These are phyloP conservation scores for Noctua pronuba DNA, from an alignment of 2,888 invertebrate genomes.

Conservation along the genomic window DNA sequence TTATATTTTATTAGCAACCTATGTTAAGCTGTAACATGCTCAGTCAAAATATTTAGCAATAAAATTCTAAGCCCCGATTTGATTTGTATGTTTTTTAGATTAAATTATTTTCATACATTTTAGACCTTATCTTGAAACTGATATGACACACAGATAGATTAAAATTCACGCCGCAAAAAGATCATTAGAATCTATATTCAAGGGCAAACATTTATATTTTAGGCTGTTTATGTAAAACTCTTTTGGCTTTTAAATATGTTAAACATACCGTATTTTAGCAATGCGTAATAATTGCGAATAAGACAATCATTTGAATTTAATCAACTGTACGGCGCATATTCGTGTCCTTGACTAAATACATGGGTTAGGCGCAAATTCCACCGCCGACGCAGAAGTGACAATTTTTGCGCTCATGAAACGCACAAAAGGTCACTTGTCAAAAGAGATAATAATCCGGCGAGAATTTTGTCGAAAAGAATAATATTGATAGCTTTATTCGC, in stretches of 20 bases:
- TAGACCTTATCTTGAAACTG: constrained; percentile 37
- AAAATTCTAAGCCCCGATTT: constrained; percentile 37
- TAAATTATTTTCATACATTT: constrained; percentile 21
- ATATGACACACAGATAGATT: constrained; percentile 39
- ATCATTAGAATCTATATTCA: constrained; percentile 15
- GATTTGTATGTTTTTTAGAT: constrained; percentile 34
- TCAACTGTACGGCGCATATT: not conserved
- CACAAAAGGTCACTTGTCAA: not conserved
- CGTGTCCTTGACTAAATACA: not conserved
- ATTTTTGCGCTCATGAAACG: not conserved
- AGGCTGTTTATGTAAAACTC: not conserved
- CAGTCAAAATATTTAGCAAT: constrained; percentile 46
- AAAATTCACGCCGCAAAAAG: constrained; percentile 3
- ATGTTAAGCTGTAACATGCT: constrained; percentile 3
- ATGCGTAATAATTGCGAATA: not conserved
- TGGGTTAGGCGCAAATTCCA: not conserved
- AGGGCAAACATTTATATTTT: constrained; percentile 21
- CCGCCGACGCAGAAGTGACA: not conserved
- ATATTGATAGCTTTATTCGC: no score
- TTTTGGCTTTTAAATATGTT: not conserved
- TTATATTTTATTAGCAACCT: not conserved
- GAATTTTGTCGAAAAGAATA: no score
- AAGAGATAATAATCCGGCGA: not conserved
- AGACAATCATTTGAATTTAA: not conserved
- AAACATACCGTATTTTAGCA: not conserved